Conservation (phyloP, 2,797 vertebrate genomes). For the Gymnopithys bicolor region DNA sequence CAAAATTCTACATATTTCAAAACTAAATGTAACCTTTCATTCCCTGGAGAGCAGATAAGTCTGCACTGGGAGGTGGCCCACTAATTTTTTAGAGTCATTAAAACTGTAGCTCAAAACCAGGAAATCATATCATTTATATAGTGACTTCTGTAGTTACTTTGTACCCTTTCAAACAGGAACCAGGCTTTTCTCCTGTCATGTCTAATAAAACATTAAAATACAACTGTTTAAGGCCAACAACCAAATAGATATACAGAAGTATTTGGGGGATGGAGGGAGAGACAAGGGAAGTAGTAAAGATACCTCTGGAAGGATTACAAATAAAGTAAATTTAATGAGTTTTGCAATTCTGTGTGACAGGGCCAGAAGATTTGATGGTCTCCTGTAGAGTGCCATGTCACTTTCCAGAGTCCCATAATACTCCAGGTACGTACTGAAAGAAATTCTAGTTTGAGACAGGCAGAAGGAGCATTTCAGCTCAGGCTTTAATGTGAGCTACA, state of each 20-base stretch:
- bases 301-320: not conserved
- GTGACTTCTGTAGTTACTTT: not conserved
- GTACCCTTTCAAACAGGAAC: not conserved
- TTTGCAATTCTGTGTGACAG: not conserved
- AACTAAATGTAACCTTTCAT: not conserved
- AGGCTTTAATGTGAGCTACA: not conserved
- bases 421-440: not conserved
- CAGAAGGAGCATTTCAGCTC: not conserved
- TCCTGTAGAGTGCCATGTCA: not conserved
- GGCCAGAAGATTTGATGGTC: not conserved
- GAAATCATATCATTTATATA: not conserved
- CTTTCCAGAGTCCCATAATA: not conserved
- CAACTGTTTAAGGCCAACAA: not conserved
- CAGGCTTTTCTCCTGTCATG: not conserved
- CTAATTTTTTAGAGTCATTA: not conserved
- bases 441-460: not conserved
- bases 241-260: not conserved
- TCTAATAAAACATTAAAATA: not conserved
- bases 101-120: not conserved
- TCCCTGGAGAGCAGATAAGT: not conserved
- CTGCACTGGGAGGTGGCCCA: not conserved
- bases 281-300: not conserved
- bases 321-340: not conserved
- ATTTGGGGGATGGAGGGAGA: not conserved
- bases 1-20: not conserved